A percentile compares a stretch with the other conserved stretches of the same genome.
Evolutionary conservation across 1,140 invertebrate genomes (phyloP).

Genomic region (Platyura marginata): DNA sequence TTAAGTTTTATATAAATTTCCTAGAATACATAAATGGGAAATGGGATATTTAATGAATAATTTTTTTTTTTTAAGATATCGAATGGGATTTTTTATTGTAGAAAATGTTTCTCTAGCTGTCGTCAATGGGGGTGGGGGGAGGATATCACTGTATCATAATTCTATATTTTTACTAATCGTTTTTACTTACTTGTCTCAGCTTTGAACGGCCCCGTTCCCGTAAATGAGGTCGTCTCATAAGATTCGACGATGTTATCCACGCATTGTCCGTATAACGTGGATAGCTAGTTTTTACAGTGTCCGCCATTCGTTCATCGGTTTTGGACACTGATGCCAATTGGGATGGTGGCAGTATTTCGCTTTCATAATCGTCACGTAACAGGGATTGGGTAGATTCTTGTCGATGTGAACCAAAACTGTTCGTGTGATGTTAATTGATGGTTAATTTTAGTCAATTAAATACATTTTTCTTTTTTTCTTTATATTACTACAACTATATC

Average conservation of each 20-base stretch:
- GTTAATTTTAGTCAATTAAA: neutral
- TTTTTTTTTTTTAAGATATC: no score
- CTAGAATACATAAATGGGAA: no score
- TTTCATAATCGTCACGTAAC: constrained; percentile 4
- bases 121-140: no score
- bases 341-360: constrained; percentile 3
- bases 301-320: constrained; percentile 4
- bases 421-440: neutral
- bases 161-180: no score
- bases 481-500: neutral
- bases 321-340: neutral
- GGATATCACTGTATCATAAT: no score
- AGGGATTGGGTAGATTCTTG: neutral
- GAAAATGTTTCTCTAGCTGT: no score
- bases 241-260: constrained; percentile 7
- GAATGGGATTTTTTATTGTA: no score
- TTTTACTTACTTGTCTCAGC: constrained; percentile 16
- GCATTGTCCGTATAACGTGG: constrained; percentile 8
- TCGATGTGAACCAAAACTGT: neutral
- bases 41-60: no score
- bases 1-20: no score
- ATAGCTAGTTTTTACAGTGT: constrained; percentile 5
- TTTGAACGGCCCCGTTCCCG: constrained; percentile 16
- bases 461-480: neutral
- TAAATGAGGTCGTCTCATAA: constrained; percentile 16